Base-by-base conservation (phyloP, 2,113 vertebrate genomes). In the Ifrita kowaldi region DNA sequence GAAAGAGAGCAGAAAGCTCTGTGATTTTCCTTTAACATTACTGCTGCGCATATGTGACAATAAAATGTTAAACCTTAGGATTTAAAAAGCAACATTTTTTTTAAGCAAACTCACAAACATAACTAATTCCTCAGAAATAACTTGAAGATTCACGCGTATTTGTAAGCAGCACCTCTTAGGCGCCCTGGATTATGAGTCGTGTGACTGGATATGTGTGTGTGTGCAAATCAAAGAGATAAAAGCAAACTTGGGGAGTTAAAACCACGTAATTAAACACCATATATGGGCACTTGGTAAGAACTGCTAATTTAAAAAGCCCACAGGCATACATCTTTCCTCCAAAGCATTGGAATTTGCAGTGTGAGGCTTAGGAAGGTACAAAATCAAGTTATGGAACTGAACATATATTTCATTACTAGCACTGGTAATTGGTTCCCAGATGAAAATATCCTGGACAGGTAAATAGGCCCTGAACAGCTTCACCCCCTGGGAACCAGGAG, bases 171-270 rank as follows among this genome's bases (percentile, higher is more conserved):
- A 13, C 2, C 60, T 68, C 33, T 24, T 7, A 13, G 55, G 57
- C 37, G 7, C 33, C 3, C 13, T 13, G 35, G 39, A 32, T 4
- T 50, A 2, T 10, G 32, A 3, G 12, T 6, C 7, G 2, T 15
- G 24, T 3, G 22, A 22, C 13, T 44, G 60, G n/a, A 1, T 46
- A 6, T 0, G 11, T 8, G 24, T 11, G 30, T 2, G 30, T 2
- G 4, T 22, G 59, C 24, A 52, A 81, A 64, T 18, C 24, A 50
- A 74, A 65, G 41, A 42, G 28, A 69, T 35, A 53, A 64, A 89
- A 84, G 37, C 24, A 65, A 87, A 57, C 1, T 10, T 15, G 7
- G 16, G 46, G 27, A 81, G 44, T 37, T 50, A 60, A 89, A 88
- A 55, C 0, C 50, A 80, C 0, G 3, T 32, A 67, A 63, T 26